phyloP scores from a whole-genome alignment of 2,113 vertebrate species.

The Dunckerocampus dactyliophorus region DNA sequence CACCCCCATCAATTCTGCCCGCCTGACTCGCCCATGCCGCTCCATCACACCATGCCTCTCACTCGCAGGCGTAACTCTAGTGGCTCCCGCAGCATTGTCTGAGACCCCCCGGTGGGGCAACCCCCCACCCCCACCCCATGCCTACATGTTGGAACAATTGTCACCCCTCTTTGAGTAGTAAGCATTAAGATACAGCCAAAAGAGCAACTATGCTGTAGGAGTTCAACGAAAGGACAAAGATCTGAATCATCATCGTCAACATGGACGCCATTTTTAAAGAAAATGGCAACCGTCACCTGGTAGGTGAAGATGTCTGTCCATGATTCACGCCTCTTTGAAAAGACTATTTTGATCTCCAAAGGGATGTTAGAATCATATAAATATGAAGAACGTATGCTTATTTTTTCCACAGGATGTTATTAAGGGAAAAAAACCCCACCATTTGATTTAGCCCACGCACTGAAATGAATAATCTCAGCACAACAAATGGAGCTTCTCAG shows the following conservation, averaged over 20 bases:
- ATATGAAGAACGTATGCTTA: constrained; percentile 10
- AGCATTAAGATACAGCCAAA: constrained; percentile 2
- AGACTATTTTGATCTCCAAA: constrained; percentile 16
- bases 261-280: constrained; percentile 33
- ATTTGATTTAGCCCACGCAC: background rate
- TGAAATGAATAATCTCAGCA: constrained; percentile 24
- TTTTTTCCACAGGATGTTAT: background rate
- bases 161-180: background rate
- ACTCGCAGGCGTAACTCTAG: constrained; percentile 86
- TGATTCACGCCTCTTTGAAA: constrained; percentile 28
- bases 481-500: constrained; percentile 22
- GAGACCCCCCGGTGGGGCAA: constrained; percentile 21
- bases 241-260: constrained; percentile 3
- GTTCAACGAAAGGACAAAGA: background rate
- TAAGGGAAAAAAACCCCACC: background rate
- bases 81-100: constrained; percentile 90
- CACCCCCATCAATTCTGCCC: constrained; percentile 95
- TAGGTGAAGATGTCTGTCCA: constrained; percentile 42
- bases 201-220: background rate
- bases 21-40: constrained; percentile 83
- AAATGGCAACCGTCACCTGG: constrained; percentile 26
- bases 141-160: constrained; percentile 25
- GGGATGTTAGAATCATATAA: constrained; percentile 16
- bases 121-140: constrained; percentile 3
- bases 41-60: constrained; percentile 69